A percentile compares a stretch with the other conserved stretches of the same genome.
These are phyloP conservation scores for Triplophysa siluroides DNA, from an alignment of 2,113 vertebrate genomes.

Conservation along the genomic window DNA sequence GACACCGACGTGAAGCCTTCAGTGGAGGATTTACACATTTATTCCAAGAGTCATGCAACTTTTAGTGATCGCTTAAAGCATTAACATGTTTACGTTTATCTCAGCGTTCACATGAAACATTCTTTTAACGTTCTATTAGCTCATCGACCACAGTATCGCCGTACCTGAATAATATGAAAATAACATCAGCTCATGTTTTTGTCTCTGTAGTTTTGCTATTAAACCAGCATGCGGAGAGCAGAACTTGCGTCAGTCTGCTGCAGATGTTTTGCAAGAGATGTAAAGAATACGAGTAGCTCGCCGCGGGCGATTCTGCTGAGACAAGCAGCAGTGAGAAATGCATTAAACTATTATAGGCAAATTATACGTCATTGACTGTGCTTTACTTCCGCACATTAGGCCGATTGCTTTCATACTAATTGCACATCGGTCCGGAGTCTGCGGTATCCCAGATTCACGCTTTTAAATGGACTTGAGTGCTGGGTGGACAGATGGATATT, in stretches of 20 bases:
- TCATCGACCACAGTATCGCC: too few relatives aligned
- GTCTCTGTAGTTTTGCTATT: not conserved
- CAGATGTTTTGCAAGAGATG: not conserved
- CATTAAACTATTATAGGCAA: not conserved
- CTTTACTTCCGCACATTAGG: not conserved
- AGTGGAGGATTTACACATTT: not conserved
- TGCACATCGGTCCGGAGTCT: too few relatives aligned
- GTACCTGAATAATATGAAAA: not conserved
- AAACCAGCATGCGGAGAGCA: not conserved
- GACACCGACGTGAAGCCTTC: not conserved
- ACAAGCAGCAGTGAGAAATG: not conserved
- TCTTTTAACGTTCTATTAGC: too few relatives aligned
- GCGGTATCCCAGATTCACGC: too few relatives aligned
- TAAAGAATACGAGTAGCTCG: not conserved
- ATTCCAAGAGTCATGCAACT: too few relatives aligned
- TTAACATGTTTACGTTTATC: too few relatives aligned
- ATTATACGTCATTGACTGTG: not conserved
- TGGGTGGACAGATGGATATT: too few relatives aligned
- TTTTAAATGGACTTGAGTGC: too few relatives aligned
- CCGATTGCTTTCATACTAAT: too few relatives aligned
- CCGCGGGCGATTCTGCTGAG: not conserved
- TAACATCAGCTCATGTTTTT: not conserved
- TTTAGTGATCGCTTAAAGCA: too few relatives aligned
- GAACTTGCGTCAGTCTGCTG: not conserved
- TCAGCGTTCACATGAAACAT: too few relatives aligned